phyloP scores from a whole-genome alignment of 2,113 vertebrate species.

The Peromyscus maniculatus region DNA sequence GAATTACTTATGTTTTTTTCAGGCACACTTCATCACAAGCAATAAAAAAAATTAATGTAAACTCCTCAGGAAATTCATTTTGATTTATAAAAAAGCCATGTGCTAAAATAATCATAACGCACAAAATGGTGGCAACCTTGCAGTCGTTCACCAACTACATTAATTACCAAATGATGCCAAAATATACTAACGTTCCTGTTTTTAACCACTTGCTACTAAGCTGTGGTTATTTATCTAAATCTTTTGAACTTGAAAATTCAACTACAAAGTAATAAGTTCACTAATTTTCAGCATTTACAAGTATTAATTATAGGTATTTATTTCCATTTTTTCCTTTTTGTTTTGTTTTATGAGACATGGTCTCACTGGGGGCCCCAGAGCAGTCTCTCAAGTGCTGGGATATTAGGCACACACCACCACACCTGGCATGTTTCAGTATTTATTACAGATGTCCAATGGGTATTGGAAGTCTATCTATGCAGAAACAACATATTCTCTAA shows the following conservation, averaged over 20 bases:
- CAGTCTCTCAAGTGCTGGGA: background rate
- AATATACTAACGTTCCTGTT: conserved; percentile 73
- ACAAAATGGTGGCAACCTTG: conserved; percentile 49
- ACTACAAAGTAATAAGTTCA: conserved; percentile 55
- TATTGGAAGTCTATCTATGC: conserved; percentile 19
- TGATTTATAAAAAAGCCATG: conserved; percentile 75
- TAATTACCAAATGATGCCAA: conserved; percentile 70
- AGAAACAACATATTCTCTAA: conserved; percentile 60
- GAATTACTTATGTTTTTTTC: conserved; percentile 68
- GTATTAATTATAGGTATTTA: background rate
- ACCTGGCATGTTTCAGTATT: background rate
- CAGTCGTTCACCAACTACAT: background rate
- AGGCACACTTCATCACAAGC: conserved; percentile 71
- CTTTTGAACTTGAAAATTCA: conserved; percentile 58
- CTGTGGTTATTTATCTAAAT: conserved; percentile 53
- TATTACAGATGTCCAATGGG: conserved; percentile 35
- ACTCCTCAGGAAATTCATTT: conserved; percentile 76
- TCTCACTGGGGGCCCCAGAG: background rate
- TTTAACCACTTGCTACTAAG: conserved; percentile 73
- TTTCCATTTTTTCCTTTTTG: background rate
- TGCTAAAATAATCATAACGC: conserved; percentile 72
- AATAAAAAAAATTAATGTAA: conserved; percentile 66
- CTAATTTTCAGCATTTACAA: conserved; percentile 58
- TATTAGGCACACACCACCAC: background rate
- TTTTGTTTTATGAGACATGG: background rate